Conservation (phyloP, 2,888 invertebrate genomes). For the Mesorhabditis belari region DNA sequence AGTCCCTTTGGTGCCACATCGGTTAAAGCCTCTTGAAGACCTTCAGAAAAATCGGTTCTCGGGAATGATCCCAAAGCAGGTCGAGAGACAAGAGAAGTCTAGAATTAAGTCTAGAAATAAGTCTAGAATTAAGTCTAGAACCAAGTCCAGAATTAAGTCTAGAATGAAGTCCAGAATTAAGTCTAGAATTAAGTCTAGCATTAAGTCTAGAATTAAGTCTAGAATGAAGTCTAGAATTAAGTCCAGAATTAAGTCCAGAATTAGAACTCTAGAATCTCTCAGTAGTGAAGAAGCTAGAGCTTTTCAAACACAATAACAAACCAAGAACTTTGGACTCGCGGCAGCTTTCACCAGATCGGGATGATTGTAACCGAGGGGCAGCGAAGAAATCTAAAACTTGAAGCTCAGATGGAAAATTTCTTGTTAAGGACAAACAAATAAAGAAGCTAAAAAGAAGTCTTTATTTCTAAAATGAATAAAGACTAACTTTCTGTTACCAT, state of each 20-base stretch:
- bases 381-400: conserved; percentile 58
- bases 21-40: conserved; percentile 21
- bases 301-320: conserved; percentile 13
- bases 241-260: background rate
- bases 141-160: background rate
- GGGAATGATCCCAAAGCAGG: conserved; percentile 95
- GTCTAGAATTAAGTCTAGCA: background rate
- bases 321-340: conserved; percentile 36
- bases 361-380: conserved; percentile 74
- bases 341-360: conserved; percentile 61
- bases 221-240: background rate
- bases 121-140: background rate
- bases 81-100: conserved; percentile 77
- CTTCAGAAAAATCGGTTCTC: conserved; percentile 73
- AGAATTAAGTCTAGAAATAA: conserved; percentile 20
- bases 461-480: too few species aligned
- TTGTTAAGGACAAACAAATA: too few species aligned
- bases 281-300: background rate
- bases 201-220: background rate
- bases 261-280: background rate
- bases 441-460: too few species aligned
- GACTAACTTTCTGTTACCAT: too few species aligned
- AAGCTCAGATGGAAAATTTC: too few species aligned
- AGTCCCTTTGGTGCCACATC: conserved; percentile 32
- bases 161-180: background rate